A percentile compares a stretch with the other conserved stretches of the same genome.
Evolutionary conservation across 1,140 invertebrate genomes (phyloP).

Genomic region (Cyphomyrmex costatus): DNA sequence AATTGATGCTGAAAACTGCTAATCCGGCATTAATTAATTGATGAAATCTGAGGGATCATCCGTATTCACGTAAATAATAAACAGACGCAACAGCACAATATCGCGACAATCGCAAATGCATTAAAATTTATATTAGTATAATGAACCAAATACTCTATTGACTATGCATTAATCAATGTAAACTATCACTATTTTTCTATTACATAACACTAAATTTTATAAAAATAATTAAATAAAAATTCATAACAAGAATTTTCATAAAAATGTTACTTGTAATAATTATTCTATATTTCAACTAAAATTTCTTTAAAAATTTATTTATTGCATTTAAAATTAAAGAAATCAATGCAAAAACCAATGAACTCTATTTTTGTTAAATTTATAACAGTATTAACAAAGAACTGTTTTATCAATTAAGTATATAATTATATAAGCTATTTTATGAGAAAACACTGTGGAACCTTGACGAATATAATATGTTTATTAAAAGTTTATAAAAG

Average conservation of each 20-base stretch:
- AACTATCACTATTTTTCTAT: slow-evolving; percentile 12
- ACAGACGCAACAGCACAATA: slow-evolving; percentile 15
- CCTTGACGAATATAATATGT: no score
- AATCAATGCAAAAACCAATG: no score
- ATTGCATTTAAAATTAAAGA: neutral
- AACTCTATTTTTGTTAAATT: no score
- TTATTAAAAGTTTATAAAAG: no score
- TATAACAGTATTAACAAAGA: no score
- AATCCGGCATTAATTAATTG: slow-evolving; percentile 62
- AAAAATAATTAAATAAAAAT: neutral
- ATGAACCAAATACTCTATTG: neutral
- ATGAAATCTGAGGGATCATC: slow-evolving; percentile 56
- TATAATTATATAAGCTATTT: no score
- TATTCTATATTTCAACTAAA: neutral
- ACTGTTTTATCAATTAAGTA: no score
- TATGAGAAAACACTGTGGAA: no score
- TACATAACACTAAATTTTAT: neutral
- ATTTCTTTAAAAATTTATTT: neutral
- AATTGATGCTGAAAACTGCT: slow-evolving; percentile 64
- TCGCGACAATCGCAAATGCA: slow-evolving; percentile 46
- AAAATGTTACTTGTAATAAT: neutral
- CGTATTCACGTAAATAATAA: slow-evolving; percentile 61
- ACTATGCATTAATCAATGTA: neutral
- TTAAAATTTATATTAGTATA: slow-evolving; percentile 55
- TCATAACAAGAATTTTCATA: neutral